Percentiles rank a stretch among this genome's conserved stretches.
Conservation (phyloP, 2,113 vertebrate species). For the Hiodon alosoides region DNA sequence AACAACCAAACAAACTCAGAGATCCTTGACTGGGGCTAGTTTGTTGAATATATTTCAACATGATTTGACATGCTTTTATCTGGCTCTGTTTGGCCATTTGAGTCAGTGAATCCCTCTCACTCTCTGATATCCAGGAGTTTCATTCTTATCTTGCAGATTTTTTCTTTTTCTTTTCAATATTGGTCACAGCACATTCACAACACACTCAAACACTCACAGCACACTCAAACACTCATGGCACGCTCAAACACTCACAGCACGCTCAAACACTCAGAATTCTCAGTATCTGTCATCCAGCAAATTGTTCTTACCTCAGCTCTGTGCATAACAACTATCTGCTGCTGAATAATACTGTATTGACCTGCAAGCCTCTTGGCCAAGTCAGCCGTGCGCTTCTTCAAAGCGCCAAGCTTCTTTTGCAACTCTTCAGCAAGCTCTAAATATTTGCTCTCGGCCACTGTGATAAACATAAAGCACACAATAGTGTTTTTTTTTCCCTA, state of each 20-base stretch:
- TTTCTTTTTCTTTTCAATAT: no score
- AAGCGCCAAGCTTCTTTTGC: conserved; percentile 38
- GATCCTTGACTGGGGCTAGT: conserved; percentile 16
- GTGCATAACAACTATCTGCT: conserved; percentile 48
- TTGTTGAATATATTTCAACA: background rate
- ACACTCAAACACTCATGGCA: no score
- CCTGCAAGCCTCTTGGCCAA: conserved; percentile 38
- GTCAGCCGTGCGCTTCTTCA: conserved; percentile 34
- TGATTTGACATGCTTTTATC: background rate
- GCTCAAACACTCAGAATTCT: no score
- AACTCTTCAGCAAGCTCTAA: conserved; percentile 33
- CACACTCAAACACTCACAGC: no score
- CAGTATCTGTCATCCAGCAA: background rate
- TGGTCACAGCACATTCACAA: no score
- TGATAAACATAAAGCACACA: background rate
- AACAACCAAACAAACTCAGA: conserved; percentile 25
- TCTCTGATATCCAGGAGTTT: no score
- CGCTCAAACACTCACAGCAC: no score
- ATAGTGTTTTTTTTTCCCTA: background rate
- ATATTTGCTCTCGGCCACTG: conserved; percentile 50
- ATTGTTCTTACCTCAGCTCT: conserved; percentile 49
- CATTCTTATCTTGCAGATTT: no score
- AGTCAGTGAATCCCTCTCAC: no score
- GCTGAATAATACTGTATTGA: conserved; percentile 17
- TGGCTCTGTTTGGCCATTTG: no score